phyloP scores from a whole-genome alignment of 2,113 vertebrate species.

The Proteles cristata region DNA sequence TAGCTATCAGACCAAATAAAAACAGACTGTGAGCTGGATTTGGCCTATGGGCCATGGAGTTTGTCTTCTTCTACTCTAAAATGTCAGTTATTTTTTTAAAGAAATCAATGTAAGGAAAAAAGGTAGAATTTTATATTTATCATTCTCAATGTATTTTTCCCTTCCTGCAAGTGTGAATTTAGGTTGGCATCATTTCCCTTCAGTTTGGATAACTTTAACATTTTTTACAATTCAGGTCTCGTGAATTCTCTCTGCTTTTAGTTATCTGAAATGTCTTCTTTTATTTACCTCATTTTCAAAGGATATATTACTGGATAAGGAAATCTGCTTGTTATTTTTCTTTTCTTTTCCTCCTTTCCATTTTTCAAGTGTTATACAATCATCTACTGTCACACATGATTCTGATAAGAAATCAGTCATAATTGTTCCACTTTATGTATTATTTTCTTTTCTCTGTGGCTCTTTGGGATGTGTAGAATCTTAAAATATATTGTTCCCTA shows the following conservation, averaged over 20 bases:
- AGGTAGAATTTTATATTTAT: not conserved
- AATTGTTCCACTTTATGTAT: not conserved
- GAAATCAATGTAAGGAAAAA: not conserved
- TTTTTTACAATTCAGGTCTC: not conserved
- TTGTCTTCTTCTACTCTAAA: not conserved
- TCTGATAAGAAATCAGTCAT: not conserved
- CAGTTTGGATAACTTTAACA: not conserved
- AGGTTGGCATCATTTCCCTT: not conserved
- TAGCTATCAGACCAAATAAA: not conserved
- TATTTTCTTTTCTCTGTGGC: not conserved
- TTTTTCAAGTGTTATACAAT: not conserved
- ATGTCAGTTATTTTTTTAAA: not conserved
- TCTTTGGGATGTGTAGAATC: not conserved
- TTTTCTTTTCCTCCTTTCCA: not conserved
- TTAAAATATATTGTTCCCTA: not conserved
- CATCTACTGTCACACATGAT: not conserved
- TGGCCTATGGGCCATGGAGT: not conserved
- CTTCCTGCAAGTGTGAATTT: not conserved
- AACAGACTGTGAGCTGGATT: not conserved
- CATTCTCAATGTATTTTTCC: not conserved
- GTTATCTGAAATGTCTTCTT: conserved; percentile 1
- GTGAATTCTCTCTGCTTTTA: not conserved
- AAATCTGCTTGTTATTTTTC: not conserved
- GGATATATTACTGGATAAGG: not conserved
- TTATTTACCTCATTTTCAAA: conserved; percentile 29